phyloP scores from a whole-genome alignment of 2,797 vertebrate species.

The Pipistrellus pygmaeus region DNA sequence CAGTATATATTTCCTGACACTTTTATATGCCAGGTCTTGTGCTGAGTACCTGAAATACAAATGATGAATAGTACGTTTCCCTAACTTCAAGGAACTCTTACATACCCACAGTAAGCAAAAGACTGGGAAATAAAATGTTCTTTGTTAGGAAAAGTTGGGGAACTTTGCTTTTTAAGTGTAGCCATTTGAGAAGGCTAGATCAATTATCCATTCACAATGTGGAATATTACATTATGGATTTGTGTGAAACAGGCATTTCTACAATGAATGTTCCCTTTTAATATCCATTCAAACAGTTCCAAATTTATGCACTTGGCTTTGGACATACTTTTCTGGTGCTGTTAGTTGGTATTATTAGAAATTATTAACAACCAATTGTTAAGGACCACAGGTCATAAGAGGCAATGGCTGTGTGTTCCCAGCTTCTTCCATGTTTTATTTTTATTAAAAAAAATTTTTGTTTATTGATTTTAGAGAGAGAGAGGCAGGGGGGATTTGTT shows the following conservation, averaged over 20 bases:
- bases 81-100: slow-evolving; percentile 6
- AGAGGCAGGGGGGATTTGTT: background rate
- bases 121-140: slow-evolving; percentile 29
- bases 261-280: background rate
- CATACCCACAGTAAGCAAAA: background rate
- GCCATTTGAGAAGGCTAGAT: background rate
- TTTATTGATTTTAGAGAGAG: background rate
- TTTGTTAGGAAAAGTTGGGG: slow-evolving; percentile 53
- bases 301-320: slow-evolving; percentile 32
- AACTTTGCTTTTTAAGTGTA: slow-evolving; percentile 52
- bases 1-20: background rate
- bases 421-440: slow-evolving; percentile 13
- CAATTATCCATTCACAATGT: background rate
- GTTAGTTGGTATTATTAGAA: slow-evolving; percentile 30
- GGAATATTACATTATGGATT: background rate
- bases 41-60: background rate
- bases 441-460: background rate
- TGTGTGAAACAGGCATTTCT: slow-evolving; percentile 14
- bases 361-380: slow-evolving; percentile 47
- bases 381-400: slow-evolving; percentile 25
- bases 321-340: background rate
- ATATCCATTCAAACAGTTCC: background rate
- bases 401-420: background rate
- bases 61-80: slow-evolving; percentile 6
- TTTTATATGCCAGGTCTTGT: background rate